Evolutionary conservation across 30 jellyfish, hydroid and myxozoan genomes (phyloP).

Genomic region (Aurelia sp.): DNA sequence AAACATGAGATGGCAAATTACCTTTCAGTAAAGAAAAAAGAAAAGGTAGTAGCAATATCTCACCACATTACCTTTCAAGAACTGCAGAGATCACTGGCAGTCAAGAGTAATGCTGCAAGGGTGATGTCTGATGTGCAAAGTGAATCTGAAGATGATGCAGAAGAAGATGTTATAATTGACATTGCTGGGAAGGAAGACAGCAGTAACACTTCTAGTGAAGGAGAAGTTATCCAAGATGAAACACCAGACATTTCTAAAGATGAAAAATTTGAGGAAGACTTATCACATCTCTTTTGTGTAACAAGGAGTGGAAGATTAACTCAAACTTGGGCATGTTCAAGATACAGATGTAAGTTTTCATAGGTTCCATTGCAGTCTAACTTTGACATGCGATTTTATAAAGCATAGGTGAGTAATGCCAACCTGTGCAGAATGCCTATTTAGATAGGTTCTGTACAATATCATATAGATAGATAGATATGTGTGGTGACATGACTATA

Average conservation of each 20-base stretch:
- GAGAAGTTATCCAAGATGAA: slow-evolving; percentile 12
- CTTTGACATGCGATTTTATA: too few relatives aligned
- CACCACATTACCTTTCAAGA: not conserved
- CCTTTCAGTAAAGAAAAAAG: not conserved
- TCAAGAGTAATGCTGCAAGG: not conserved
- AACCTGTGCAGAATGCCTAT: not conserved
- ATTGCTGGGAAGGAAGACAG: slow-evolving; percentile 27
- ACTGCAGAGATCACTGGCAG: not conserved
- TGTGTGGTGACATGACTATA: not conserved
- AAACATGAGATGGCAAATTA: not conserved
- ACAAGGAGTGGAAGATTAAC: slow-evolving; percentile 29
- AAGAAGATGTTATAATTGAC: not conserved
- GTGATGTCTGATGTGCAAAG: slow-evolving; percentile 1
- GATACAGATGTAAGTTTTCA: not conserved
- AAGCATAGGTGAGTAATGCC: too few relatives aligned
- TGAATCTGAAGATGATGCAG: slow-evolving; percentile 4
- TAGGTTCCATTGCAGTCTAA: not conserved
- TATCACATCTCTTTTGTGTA: slow-evolving; percentile 29
- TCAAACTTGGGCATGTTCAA: slow-evolving; percentile 41
- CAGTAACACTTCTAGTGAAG: slow-evolving; percentile 21
- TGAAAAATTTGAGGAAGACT: slow-evolving; percentile 40
- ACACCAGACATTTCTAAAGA: slow-evolving; percentile 12
- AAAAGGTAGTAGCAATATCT: slow-evolving; percentile 5
- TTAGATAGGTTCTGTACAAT: not conserved
- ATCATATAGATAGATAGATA: not conserved